phyloP scores from a whole-genome alignment of 2,113 vertebrate species.

The Lagopus muta region DNA sequence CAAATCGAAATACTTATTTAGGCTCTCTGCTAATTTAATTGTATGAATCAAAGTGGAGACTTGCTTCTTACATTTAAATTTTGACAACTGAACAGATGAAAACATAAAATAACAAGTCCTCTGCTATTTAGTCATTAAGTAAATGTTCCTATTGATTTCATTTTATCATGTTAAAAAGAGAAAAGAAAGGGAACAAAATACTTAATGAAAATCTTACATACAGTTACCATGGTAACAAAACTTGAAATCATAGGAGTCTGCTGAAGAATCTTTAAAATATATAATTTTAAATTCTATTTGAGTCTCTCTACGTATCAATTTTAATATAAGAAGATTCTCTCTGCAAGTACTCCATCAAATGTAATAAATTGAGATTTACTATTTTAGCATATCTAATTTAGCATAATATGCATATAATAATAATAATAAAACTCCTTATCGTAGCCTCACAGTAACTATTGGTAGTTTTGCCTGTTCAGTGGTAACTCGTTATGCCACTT shows the following conservation, averaged over 20 bases:
- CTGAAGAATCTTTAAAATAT: not conserved
- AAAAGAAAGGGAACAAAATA: not conserved
- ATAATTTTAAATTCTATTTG: not conserved
- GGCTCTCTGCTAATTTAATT: not conserved
- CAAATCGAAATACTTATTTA: not conserved
- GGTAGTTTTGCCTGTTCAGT: not conserved
- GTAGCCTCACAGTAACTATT: not conserved
- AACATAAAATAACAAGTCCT: not conserved
- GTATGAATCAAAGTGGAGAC: not conserved
- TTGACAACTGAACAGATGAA: not conserved
- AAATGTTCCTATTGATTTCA: not conserved
- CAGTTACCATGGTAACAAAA: slow-evolving; percentile 13
- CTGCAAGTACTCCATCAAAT: not conserved
- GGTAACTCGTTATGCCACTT: not conserved
- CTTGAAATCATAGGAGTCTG: not conserved
- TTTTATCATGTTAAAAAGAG: not conserved
- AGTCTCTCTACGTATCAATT: not conserved
- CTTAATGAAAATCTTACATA: not conserved
- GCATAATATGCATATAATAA: not conserved
- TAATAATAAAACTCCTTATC: not conserved
- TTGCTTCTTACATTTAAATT: not conserved
- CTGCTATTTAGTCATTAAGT: not conserved
- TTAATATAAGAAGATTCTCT: not conserved
- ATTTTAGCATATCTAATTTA: not conserved
- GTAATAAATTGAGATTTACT: not conserved